Conservation (phyloP, 2,797 vertebrate species). For the Tenualosa thibaudeaui region DNA sequence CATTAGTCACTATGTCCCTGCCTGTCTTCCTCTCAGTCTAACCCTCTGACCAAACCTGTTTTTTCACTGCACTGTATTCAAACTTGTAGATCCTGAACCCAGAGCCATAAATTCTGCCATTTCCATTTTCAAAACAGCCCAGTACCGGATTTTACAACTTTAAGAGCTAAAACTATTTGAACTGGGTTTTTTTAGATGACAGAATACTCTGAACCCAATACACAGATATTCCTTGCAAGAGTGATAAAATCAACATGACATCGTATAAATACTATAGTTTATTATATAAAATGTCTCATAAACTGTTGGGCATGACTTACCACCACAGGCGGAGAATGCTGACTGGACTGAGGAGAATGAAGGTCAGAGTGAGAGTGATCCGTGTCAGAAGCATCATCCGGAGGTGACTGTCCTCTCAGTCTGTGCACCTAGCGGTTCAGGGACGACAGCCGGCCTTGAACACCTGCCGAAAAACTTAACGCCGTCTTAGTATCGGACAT, state of each 20-base stretch:
- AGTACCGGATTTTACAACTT: background rate
- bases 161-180: background rate
- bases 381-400: constrained; percentile 68
- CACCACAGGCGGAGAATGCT: constrained; percentile 70
- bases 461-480: background rate
- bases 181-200: too few species aligned
- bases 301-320: constrained; percentile 60
- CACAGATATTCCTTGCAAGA: background rate
- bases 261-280: background rate
- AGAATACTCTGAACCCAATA: too few species aligned
- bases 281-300: background rate
- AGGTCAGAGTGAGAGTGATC: constrained; percentile 68
- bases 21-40: background rate
- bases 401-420: background rate
- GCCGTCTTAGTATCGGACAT: background rate
- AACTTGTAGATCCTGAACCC: constrained; percentile 33
- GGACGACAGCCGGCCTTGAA: background rate
- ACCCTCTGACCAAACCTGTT: constrained; percentile 14
- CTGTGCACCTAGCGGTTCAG: background rate
- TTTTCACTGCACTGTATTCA: background rate
- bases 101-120: constrained; percentile 32
- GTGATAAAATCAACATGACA: background rate
- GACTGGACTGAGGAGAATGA: constrained; percentile 69
- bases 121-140: background rate
- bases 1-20: constrained; percentile 3